Base-by-base conservation (phyloP, 2,888 invertebrate species). In the Germaria angustata region DNA sequence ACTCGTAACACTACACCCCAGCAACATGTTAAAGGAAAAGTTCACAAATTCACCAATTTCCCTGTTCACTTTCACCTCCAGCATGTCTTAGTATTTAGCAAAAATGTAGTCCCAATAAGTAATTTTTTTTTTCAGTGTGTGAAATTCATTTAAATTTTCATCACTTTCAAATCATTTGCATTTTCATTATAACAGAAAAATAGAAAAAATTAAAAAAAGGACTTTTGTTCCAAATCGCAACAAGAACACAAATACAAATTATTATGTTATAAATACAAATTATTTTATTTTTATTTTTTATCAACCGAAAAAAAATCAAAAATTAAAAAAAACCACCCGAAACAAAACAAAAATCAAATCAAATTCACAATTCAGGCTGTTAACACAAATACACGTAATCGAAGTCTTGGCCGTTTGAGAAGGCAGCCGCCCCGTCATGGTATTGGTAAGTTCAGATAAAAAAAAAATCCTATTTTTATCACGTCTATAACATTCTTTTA, bases 341-440 rank as follows among this genome's bases (percentile, higher is more conserved):
- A 59, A 77, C 77, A 61, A 77, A 69, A 57, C 3, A 73, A 73
- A 77, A 53, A 36, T 71, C 65, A 75, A 79, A 61, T 79, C 68
- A 80, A 84, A 77, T 79, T 80, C 73, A 80, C 76, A 78, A 84
- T 89, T 88, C 89, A 91, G 91, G 91, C 91, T 91, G 90, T 91
- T 88, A 91, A 91, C 90, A 91, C 91, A 90, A 91, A 91, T 86
- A 91, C 91, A 90, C 89, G 91, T 87, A 91, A 91, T 89, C 90
- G 91, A 90, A 91, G 91, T 90, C 91, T 91, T 90, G 91, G 91
- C 90, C 91, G 91, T 87, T 88, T 91, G 87, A 91, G 91, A 89
- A 91, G 91, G 89, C 91, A 91, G 91, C 91, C 91, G 91, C 91
- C 91, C 91, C 91, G 91, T 89, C 91, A 91, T 91, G 91, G 91